Base-by-base conservation (phyloP, 2,888 invertebrate genomes). In the Himalopsyche japonica region DNA sequence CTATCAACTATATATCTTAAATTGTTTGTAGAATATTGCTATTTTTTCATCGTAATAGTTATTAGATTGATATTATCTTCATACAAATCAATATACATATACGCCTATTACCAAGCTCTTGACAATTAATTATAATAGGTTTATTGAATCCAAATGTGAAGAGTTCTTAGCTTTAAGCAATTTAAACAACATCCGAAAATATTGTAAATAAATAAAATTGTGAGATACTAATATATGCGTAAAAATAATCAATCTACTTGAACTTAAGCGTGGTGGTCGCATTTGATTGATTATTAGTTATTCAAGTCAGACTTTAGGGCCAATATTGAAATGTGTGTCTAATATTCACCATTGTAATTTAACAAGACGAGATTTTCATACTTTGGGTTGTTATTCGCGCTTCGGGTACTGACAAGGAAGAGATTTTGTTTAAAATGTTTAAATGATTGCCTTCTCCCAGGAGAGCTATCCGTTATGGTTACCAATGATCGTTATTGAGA, bases 361-460 rank as follows among this genome's bases (percentile, higher is more conserved):
- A 7, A 20, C 57, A 57, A 20, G 57, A 24, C 57, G 20, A 57
- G 3, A 57, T n/a, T 57, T 24, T 3, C n/a, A 57, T 57, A 57
- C 57, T 24, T 6, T 20, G 57, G 8, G 7, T n/a, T 20, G 57
- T 57, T 57, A 20, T 80, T 80, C 64, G 32, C 49, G 57, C 30
- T 82, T 37, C 30, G 18, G 82, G 49, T 81, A 85, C n/a, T 82
- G 82, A 85, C 82, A 85, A 70, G 82, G 76, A 37, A 48, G 27
- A 32, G 43, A 82, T 57, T 85, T 37, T 70, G 70, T 78, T 82
- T 82, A 83, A 85, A 85, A 85, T 86, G 80, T 27, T 30, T 79
- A 86, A 80, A 80, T 83, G 86, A 86, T 84, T n/a, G 80, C 84
- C 81, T 64, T 43, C 47, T 85, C 86, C 76, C 86, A n/a, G 7